Conservation (phyloP, 2,113 vertebrate species). For the Ochotona princeps region DNA sequence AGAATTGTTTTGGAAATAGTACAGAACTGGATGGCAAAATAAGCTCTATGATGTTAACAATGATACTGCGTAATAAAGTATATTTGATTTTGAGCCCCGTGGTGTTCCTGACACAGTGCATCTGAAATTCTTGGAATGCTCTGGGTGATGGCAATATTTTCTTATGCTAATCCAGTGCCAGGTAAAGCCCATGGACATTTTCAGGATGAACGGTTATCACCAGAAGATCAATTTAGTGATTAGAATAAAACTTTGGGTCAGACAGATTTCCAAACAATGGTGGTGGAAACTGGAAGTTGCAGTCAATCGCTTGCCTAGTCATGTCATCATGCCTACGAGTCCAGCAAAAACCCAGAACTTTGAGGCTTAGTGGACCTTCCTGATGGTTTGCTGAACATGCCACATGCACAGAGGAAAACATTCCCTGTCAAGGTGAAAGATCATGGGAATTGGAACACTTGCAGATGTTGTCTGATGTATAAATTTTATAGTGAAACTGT, state of each 20-base stretch:
- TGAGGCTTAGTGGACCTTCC: not conserved
- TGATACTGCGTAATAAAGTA: not conserved
- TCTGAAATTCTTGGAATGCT: not conserved
- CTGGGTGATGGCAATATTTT: not conserved
- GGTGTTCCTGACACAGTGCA: not conserved
- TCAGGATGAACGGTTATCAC: not conserved
- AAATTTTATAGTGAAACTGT: not conserved
- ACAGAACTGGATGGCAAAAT: not conserved
- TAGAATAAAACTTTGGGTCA: constrained; percentile 10
- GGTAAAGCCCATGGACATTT: not conserved
- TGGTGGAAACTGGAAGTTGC: not conserved
- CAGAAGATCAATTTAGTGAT: not conserved
- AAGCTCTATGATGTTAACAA: not conserved
- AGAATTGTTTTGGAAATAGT: not conserved
- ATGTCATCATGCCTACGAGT: not conserved
- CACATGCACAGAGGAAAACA: not conserved
- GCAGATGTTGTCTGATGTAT: not conserved
- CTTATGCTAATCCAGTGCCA: not conserved
- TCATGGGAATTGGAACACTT: not conserved
- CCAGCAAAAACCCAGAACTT: not conserved
- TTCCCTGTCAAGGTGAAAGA: not conserved
- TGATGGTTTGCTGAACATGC: not conserved
- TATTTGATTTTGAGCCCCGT: not conserved
- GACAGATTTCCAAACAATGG: not conserved
- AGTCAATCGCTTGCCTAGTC: not conserved